Conservation (phyloP, 2,797 vertebrate species). For the Vipera latastei region DNA sequence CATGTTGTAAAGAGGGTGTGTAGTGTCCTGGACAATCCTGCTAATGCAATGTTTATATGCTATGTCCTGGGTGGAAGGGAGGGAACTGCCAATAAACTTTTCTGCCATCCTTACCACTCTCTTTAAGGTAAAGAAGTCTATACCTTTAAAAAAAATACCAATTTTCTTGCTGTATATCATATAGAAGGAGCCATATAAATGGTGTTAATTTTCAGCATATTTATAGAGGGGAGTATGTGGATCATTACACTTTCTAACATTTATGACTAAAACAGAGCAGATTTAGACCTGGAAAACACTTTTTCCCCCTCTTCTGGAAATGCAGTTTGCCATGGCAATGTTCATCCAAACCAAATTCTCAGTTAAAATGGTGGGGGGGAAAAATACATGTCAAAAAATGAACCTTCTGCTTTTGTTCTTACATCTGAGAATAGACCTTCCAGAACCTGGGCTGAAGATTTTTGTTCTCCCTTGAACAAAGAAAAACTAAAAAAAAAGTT, state of each 20-base stretch:
- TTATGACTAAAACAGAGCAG: neutral
- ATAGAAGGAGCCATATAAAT: no score
- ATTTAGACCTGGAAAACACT: neutral
- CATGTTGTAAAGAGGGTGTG: no score
- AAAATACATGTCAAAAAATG: neutral
- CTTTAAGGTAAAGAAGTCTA: no score
- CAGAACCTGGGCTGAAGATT: neutral
- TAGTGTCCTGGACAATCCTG: no score
- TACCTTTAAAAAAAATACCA: no score
- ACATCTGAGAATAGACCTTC: neutral
- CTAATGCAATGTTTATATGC: no score
- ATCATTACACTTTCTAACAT: neutral
- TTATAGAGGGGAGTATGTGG: neutral
- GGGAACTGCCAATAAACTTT: no score
- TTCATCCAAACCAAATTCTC: neutral
- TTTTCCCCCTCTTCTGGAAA: rapidly evolving
- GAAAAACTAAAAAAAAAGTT: neutral
- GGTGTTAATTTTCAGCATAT: neutral
- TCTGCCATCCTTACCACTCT: no score
- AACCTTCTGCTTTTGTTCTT: neutral
- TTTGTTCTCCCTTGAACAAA: neutral
- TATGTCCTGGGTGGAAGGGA: no score
- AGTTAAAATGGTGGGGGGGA: neutral
- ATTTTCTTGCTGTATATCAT: no score
- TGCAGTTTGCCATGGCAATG: neutral